Conservation (phyloP, 2,797 vertebrate genomes). For the Scolopax bukidnonensis region DNA sequence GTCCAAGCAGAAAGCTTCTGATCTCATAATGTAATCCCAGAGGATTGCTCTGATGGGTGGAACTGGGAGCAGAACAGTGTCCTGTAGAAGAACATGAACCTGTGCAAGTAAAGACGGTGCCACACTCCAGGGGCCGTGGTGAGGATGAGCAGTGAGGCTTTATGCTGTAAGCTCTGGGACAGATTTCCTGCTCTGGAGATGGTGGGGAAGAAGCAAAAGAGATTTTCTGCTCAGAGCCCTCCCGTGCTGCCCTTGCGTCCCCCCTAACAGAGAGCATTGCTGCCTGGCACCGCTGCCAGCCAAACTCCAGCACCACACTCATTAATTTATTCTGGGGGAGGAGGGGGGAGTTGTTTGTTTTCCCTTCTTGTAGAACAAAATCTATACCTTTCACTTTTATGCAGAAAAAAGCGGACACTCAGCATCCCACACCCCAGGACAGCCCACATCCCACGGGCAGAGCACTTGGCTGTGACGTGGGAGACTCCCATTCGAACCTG, state of each 20-base stretch:
- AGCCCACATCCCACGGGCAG: background rate
- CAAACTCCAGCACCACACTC: background rate
- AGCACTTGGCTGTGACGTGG: rapidly evolving
- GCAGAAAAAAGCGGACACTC: background rate
- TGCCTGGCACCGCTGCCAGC: background rate
- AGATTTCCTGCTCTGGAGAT: background rate
- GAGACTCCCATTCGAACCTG: rapidly evolving
- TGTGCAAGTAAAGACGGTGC: background rate
- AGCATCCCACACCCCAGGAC: background rate
- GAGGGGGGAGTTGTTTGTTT: background rate
- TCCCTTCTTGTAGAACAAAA: background rate
- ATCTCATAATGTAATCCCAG: rapidly evolving
- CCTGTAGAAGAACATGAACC: background rate
- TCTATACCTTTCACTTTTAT: background rate
- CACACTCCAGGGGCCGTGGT: rapidly evolving
- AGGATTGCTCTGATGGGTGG: background rate
- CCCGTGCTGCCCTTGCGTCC: rapidly evolving
- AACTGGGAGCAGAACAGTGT: background rate
- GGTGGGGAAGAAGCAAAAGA: background rate
- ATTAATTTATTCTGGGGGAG: background rate
- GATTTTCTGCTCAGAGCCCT: background rate
- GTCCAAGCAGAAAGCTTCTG: background rate
- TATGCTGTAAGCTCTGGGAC: background rate
- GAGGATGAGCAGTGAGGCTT: background rate
- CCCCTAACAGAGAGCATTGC: background rate